A percentile compares a stretch with the other conserved stretches of the same genome.
phyloP scores from a whole-genome alignment of 2,797 vertebrate genomes.

The Eupleurogrammus muticus region DNA sequence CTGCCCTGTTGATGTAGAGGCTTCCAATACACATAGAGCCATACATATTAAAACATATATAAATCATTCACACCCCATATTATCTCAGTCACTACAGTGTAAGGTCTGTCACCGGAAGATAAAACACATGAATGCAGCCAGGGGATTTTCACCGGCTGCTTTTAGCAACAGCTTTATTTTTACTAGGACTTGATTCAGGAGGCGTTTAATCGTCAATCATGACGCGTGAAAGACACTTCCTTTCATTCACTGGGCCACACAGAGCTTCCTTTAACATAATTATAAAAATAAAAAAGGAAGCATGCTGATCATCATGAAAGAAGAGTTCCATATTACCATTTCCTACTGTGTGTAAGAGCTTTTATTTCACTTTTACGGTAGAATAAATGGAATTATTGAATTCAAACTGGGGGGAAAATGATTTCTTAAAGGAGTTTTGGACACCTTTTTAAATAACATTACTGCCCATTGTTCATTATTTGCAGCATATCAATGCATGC shows the following conservation, averaged over 20 bases:
- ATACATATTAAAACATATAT: not conserved
- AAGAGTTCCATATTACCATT: not conserved
- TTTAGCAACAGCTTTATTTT: not conserved
- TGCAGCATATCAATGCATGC: not conserved
- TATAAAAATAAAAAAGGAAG: not conserved
- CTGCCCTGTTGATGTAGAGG: not conserved
- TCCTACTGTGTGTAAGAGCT: not conserved
- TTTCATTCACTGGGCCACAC: not conserved
- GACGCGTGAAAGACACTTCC: not conserved
- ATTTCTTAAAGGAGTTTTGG: not conserved
- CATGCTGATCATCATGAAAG: not conserved
- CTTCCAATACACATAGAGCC: not conserved
- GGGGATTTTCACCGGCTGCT: not conserved
- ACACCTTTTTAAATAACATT: not conserved
- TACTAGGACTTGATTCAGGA: not conserved
- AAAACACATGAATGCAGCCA: not conserved
- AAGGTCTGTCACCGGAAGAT: not conserved
- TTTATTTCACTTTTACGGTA: too few species aligned
- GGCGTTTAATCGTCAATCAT: not conserved
- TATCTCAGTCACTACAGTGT: not conserved
- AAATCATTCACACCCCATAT: not conserved
- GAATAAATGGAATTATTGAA: too few species aligned
- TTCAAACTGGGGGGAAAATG: too few species aligned
- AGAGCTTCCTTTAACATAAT: not conserved
- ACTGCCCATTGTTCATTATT: not conserved